These are phyloP conservation scores for Ameiurus melas DNA, from an alignment of 2,113 vertebrate species.

Conservation along the genomic window DNA sequence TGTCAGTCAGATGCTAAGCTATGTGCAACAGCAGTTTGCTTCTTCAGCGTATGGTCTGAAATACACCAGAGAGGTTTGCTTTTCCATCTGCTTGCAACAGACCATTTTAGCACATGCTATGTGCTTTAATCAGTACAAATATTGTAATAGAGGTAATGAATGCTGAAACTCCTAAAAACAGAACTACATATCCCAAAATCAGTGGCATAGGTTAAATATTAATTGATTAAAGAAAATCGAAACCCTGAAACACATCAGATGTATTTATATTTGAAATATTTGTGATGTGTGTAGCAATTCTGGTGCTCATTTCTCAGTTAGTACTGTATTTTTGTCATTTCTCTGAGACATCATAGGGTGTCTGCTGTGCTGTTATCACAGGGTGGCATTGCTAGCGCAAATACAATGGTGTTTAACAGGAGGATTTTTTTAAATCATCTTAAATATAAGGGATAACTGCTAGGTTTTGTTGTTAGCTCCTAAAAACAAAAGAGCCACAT, in stretches of 20 bases:
- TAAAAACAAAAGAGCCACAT: neutral
- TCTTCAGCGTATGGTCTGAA: constrained; percentile 18
- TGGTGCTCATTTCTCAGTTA: neutral
- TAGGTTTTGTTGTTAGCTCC: neutral
- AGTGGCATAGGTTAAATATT: neutral
- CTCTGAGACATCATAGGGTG: neutral
- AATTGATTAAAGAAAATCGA: neutral
- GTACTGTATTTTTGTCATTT: neutral
- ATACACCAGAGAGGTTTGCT: constrained; percentile 36
- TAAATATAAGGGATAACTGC: neutral
- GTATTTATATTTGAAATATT: neutral
- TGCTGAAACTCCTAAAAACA: neutral
- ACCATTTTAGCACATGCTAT: neutral
- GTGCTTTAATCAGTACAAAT: neutral
- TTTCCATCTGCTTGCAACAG: constrained; percentile 16
- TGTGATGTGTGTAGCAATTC: neutral
- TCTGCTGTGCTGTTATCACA: neutral
- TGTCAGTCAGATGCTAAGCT: constrained; percentile 47
- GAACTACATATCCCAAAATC: neutral
- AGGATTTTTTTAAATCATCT: neutral
- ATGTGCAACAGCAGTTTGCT: constrained; percentile 38
- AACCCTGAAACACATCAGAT: neutral
- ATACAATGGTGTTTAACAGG: neutral
- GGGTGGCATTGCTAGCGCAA: neutral
- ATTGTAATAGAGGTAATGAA: neutral